Evolutionary conservation across 2,888 invertebrate species (phyloP), one percentile per base, ranked within the genome.

Genomic region (Stegophylla sp.): DNA sequence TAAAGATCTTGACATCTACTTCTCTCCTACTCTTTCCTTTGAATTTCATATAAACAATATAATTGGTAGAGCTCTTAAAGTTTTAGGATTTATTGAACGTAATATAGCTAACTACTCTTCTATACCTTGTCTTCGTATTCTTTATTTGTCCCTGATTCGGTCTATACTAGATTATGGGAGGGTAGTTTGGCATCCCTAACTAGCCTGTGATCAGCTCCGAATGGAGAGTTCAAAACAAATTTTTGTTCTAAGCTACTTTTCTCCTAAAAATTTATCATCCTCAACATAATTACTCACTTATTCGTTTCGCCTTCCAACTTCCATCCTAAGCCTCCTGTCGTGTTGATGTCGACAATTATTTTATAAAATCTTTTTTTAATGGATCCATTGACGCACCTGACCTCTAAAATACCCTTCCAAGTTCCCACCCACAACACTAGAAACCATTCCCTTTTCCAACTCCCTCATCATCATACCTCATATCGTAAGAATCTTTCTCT

Each of bases 1-100:
- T n/a, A 53, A 15, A 53, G 53, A 53, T 15, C 53, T 53, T 10
- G 53, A 15, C 15, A 53, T 15, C 20, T 20, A 53, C 15, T 53
- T n/a, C 53, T 53, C 53, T 20, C 5, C 53, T 53, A n/a, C 15
- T 15, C 53, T 53, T 53, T 10, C 15, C 43, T 53, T 53, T 53
- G 53, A 53, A n/a, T n/a, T 53, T 15, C 53, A 53, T 20, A 53
- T 53, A 53, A 53, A 53, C 53, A n/a, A 53, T 20, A 53, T 53
- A 5, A 10, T 53, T 20, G 53, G 53, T n/a, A 53, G 53, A 15
- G 53, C 53, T 5, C 15, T 53, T 5, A 53, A 53, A 53, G 15
- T 53, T 15, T 15, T 53, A 53, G 15, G 15, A 15, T 53, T 53
- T 15, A 15, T 53, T 10, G 15, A n/a, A 53, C 15, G 7, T n/a